Base-by-base conservation (phyloP, 2,113 vertebrate genomes). In the Cyphomyrus discorhynchus region DNA sequence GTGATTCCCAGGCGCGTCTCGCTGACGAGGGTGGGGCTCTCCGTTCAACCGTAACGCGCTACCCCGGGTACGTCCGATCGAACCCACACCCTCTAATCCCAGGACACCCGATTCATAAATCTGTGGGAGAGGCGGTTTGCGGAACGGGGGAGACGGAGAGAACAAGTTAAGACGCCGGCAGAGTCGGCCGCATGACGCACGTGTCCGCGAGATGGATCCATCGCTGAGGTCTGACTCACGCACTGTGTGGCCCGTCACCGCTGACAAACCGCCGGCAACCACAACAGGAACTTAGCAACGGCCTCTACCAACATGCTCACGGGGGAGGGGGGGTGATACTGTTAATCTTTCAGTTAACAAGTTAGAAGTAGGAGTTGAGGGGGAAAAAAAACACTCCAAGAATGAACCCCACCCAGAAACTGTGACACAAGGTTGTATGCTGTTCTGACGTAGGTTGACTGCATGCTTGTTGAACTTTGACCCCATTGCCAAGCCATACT, bases 201-300 rank as follows among this genome's bases (percentile, higher is more conserved):
- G 24, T 42, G 89, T 58, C 27, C 82, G 49, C 58, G 35, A 56
- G 84, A 89, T 11, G 17, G 21, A 77, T 47, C 82, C 58, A 49
- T 88, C 42, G 31, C 52, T 7, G 66, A 53, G 58, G 46, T 90
- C 58, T 85, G 86, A 88, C 86, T 90, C 66, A 87, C 52, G 35
- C 50, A 10, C 70, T n/a, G n/a, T n/a, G n/a, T 39, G 50, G 80
- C 21, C 47, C 35, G 58, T 46, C 87, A 62, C 21, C 39, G 0
- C 89, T 82, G 86, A 90, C 86, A 89, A 89, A 74, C 62, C 47
- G 50, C 52, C n/a, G 21, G 46, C 50, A 88, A 77, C 88, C 47
- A 89, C 87, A 90, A 90, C 88, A 90, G 19, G 88, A 86, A 74
- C 88, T 86, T 42, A 96, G 89, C 96, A 96, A 92, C 88, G 35